A percentile compares a stretch with the other conserved stretches of the same genome.
Conservation (phyloP, 2,113 vertebrate genomes). For the Genyomyrus donnyi region DNA sequence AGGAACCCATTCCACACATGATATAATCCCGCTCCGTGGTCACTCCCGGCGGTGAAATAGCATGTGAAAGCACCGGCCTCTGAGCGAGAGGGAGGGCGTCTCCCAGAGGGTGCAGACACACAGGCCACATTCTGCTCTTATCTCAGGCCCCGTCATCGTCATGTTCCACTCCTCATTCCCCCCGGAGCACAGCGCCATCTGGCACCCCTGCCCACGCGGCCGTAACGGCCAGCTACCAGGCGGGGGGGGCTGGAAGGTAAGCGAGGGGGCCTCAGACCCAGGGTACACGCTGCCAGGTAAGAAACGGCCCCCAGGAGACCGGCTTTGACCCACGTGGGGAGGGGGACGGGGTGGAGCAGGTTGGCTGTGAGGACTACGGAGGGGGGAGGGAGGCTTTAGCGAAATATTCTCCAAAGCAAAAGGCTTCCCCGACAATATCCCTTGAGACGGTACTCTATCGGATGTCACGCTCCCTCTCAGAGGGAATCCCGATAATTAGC, state of each 20-base stretch:
- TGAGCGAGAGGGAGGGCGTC: constrained; percentile 27
- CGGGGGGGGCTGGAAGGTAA: neutral
- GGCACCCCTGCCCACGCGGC: neutral
- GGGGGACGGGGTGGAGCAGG: neutral
- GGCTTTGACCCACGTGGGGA: neutral
- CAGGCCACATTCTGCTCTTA: constrained; percentile 22
- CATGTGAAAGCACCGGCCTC: constrained; percentile 43
- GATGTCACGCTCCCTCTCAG: neutral
- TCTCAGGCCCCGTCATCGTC: constrained; percentile 1
- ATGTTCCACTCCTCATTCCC: constrained; percentile 11
- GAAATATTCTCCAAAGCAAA: neutral
- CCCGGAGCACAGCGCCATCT: neutral
- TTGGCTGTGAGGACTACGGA: neutral
- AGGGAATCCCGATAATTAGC: neutral
- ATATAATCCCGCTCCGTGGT: constrained; percentile 29
- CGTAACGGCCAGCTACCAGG: neutral
- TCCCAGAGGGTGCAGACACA: constrained; percentile 28
- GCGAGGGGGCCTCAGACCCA: neutral
- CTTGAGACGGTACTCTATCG: neutral
- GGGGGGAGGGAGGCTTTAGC: neutral
- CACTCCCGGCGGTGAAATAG: constrained; percentile 34
- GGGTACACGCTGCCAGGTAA: neutral
- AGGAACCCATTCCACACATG: neutral
- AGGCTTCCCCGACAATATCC: neutral
- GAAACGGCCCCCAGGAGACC: neutral